Base-by-base conservation (phyloP, 1,140 invertebrate genomes). In the Eumeta japonica region DNA sequence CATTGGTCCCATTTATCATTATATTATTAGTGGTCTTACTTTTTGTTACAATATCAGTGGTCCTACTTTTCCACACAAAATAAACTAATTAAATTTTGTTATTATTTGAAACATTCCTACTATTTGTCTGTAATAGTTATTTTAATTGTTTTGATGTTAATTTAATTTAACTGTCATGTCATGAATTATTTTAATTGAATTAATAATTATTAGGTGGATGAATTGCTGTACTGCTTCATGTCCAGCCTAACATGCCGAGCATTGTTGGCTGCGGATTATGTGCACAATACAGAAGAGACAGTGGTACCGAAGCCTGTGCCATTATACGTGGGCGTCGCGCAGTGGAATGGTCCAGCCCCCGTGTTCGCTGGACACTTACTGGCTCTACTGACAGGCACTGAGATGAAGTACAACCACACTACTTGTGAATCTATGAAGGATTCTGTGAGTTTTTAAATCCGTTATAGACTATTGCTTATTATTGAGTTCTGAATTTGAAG, bases 181-280 rank as follows among this genome's bases (percentile, higher is more conserved):
- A 19, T 33, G 14, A 18, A 16, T 11, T 39, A 3, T 35, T 39
- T 3, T 36, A 29, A 33, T 39, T 35, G 12, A 2, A 36, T 41
- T 41, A 11, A 13, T 33, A 7, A 24, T 24, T 7, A 7, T 7
- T 7, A 83, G 84, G 67, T 83, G 3, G 76, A 88, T 56, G 83
- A 92, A 53, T 77, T 94, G 49, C 62, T 94, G 2, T 76, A 86
- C 49, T 95, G 92, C 57, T 94, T 90, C 60, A 54, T 94, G 30
- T 61, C 80, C 12, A 84, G 81, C 38, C 77, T 84, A 0, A 81
- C 85, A 32, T 95, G 92, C 59, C 68, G 76, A 1, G 48, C 90
- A 3, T 84, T 91, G 30, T 62, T 66, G 27, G 81, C 81, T 16
- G 68, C 82, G 1, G 78, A 80, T 0, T 62, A 72, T 46, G 75